Percentiles rank a stretch among this genome's conserved stretches.
phyloP scores from a whole-genome alignment of 2,797 vertebrate species.

The Zonotrichia albicollis region DNA sequence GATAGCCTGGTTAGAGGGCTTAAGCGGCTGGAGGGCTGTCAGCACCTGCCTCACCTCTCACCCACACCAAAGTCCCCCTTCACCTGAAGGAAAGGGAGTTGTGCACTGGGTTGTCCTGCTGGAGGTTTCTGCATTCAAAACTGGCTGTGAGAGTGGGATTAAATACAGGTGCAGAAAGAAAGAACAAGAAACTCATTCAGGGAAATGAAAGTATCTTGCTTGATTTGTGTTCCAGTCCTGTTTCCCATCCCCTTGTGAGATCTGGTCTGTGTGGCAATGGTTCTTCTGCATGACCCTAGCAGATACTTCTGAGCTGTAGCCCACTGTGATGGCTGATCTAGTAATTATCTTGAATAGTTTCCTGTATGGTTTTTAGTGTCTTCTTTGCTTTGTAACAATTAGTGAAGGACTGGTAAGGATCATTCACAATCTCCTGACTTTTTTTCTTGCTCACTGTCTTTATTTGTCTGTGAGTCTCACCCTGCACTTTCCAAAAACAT shows the following conservation, averaged over 20 bases:
- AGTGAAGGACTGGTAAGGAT: neutral
- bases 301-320: neutral
- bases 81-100: accelerated
- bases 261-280: neutral
- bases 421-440: neutral
- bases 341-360: neutral
- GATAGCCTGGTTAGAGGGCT: neutral
- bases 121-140: neutral
- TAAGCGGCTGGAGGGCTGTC: neutral
- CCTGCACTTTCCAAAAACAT: neutral
- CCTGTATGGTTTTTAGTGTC: neutral
- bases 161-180: neutral
- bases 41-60: neutral
- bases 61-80: accelerated
- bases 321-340: neutral
- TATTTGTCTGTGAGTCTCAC: neutral
- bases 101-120: too few species aligned
- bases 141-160: neutral
- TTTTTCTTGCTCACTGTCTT: neutral
- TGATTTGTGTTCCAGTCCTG: neutral
- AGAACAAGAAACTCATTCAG: neutral
- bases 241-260: neutral
- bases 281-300: neutral
- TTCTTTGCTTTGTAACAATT: neutral
- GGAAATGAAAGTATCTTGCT: neutral